Percentiles rank a stretch among this genome's conserved stretches.
Evolutionary conservation across 35 echinoderm and acorn worm species (phyloP).

Genomic region (Apostichopus parvimensis): DNA sequence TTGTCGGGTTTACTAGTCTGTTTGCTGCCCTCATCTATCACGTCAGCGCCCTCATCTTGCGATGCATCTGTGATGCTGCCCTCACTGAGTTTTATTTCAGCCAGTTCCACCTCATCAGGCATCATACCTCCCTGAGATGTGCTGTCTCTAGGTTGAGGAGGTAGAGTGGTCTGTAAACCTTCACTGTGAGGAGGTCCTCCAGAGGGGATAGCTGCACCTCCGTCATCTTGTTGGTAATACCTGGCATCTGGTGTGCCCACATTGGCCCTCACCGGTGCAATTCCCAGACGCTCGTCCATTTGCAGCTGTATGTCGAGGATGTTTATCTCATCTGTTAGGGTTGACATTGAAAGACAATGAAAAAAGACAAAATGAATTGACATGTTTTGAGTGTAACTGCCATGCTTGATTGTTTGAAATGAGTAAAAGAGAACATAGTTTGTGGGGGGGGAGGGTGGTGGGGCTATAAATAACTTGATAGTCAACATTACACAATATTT

Average conservation of each 20-base stretch:
- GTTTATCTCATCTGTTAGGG: constrained; percentile 1
- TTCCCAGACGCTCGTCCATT: constrained; percentile 2
- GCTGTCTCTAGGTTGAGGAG: background rate
- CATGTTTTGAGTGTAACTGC: too few species aligned
- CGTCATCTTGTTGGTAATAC: constrained; percentile 15
- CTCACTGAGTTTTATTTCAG: background rate
- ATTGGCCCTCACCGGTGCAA: background rate
- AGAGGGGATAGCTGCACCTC: background rate
- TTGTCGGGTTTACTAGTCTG: background rate
- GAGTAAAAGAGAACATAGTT: too few species aligned
- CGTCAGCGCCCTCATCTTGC: background rate
- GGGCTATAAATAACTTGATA: too few species aligned
- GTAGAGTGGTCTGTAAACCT: background rate
- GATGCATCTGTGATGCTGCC: too few species aligned
- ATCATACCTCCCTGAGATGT: background rate
- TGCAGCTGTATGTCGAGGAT: background rate
- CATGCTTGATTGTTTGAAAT: too few species aligned
- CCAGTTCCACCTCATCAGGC: background rate
- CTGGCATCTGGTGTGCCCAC: background rate
- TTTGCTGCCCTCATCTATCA: background rate
- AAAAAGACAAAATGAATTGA: background rate
- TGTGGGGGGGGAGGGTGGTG: too few species aligned
- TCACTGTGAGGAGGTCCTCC: background rate
- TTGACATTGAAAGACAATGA: too few species aligned
- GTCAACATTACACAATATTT: too few species aligned